Conservation (phyloP, 2,888 invertebrate species). For the Trileptium ribeirensis region DNA sequence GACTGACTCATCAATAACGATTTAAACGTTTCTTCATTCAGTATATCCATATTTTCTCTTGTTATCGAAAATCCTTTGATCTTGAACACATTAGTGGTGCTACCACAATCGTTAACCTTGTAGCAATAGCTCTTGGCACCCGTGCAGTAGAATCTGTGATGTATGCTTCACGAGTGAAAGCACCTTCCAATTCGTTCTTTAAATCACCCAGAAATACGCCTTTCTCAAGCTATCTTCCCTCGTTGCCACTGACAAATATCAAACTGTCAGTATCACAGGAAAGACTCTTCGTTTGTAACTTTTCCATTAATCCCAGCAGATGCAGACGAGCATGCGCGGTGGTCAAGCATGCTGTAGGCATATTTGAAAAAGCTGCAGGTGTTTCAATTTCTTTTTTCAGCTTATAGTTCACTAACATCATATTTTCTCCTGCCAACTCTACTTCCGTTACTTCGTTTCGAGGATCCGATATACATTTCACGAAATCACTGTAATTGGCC, state of each 20-base stretch:
- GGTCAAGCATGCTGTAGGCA: neutral
- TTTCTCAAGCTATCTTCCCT: too few species aligned
- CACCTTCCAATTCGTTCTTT: neutral
- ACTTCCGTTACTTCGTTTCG: neutral
- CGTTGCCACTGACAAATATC: neutral
- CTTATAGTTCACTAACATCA: neutral
- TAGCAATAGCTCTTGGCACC: neutral
- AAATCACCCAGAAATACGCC: neutral
- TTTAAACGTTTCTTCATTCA: neutral
- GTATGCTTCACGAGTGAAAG: neutral
- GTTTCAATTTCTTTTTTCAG: neutral
- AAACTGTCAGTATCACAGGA: neutral
- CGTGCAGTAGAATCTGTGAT: neutral
- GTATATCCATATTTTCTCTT: neutral
- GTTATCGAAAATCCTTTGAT: neutral
- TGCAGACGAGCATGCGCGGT: conserved; percentile 2
- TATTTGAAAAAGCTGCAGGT: neutral
- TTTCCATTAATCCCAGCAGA: neutral
- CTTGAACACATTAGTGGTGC: neutral
- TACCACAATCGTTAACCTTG: neutral
- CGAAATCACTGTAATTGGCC: neutral
- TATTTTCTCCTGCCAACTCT: neutral
- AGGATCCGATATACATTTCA: too few species aligned
- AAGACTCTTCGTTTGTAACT: neutral
- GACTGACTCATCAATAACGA: neutral